Percentiles rank a stretch among this genome's conserved stretches.
Conservation (phyloP, 2,113 vertebrate genomes). For the Cettia cetti region DNA sequence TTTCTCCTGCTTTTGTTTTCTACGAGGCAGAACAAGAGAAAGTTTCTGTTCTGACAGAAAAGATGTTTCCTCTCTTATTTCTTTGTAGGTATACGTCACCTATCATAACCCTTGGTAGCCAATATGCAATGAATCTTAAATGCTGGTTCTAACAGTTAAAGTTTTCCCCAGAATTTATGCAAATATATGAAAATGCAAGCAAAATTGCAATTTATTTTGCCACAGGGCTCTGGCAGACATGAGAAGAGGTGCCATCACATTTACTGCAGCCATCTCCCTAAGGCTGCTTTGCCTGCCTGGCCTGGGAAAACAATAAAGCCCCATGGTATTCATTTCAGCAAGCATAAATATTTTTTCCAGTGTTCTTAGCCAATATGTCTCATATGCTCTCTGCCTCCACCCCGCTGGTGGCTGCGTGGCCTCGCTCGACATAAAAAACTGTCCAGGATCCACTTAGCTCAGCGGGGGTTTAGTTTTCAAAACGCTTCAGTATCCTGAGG, state of each 20-base stretch:
- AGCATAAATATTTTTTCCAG: constrained; percentile 37
- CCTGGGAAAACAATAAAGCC: constrained; percentile 28
- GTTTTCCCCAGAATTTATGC: not conserved
- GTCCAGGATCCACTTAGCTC: not conserved
- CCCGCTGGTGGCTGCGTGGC: not conserved
- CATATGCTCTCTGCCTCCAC: not conserved
- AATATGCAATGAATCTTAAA: not conserved
- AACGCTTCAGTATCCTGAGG: not conserved
- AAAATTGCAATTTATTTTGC: not conserved
- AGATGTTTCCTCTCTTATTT: not conserved
- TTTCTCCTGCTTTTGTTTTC: not conserved
- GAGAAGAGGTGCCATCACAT: not conserved
- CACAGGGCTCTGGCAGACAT: not conserved
- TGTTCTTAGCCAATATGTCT: not conserved
- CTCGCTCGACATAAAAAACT: not conserved
- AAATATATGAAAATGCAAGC: not conserved
- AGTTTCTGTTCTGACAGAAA: not conserved
- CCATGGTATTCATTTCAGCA: not conserved
- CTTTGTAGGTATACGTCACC: not conserved
- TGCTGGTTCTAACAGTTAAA: not conserved
- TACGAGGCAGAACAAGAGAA: not conserved
- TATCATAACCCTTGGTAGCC: not conserved
- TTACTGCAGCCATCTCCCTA: not conserved
- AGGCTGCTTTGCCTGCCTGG: not conserved
- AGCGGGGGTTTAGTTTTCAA: not conserved